Conservation (phyloP, 2,888 invertebrate species). For the Limnephilus auricula region DNA sequence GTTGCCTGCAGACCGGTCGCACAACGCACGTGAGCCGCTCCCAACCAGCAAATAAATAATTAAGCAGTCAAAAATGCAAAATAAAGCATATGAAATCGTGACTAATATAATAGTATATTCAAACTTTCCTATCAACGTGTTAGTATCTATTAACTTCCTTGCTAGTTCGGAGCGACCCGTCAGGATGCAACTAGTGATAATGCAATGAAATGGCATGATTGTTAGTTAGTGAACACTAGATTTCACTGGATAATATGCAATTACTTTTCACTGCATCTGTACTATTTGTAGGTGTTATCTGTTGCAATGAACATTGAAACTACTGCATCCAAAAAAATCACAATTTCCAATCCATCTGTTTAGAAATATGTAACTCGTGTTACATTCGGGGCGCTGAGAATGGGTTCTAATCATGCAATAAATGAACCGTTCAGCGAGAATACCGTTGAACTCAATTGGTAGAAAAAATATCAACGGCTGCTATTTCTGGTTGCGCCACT, state of each 20-base stretch:
- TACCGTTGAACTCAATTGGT: slow-evolving; percentile 17
- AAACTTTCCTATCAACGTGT: too few species aligned
- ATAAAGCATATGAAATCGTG: too few species aligned
- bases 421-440: slow-evolving; percentile 26
- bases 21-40: too few species aligned
- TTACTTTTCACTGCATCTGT: not conserved
- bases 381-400: slow-evolving; percentile 11
- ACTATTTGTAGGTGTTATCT: not conserved
- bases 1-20: too few species aligned
- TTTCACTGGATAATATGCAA: not conserved
- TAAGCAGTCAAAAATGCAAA: too few species aligned
- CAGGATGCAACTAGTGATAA: too few species aligned
- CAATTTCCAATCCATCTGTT: not conserved
- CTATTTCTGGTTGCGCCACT: slow-evolving; percentile 38
- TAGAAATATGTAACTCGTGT: not conserved
- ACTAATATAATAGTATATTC: too few species aligned
- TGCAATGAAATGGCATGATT: not conserved
- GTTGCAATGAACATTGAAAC: not conserved
- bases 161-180: too few species aligned
- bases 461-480: slow-evolving; percentile 24
- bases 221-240: not conserved
- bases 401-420: slow-evolving; percentile 32
- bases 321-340: not conserved
- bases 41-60: too few species aligned
- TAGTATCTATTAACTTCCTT: too few species aligned